Evolutionary conservation across 2,888 invertebrate species (phyloP).

Genomic region (Idaea dimidiata): DNA sequence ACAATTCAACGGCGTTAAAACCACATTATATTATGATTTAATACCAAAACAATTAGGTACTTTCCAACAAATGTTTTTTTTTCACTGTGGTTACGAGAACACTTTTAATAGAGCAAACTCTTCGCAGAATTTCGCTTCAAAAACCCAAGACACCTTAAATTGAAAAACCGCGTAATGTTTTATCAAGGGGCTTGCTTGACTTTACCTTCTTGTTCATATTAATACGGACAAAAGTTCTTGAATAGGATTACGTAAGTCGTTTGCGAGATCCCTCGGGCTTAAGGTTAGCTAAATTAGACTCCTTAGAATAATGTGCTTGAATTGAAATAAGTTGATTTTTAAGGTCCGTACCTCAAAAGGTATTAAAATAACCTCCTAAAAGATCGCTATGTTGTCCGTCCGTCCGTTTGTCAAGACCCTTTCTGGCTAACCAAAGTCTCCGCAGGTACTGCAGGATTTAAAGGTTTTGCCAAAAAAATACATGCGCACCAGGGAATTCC

Average conservation of each 20-base stretch:
- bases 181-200: background rate
- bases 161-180: background rate
- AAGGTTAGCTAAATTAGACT: background rate
- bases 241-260: slow-evolving; percentile 1
- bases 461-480: no score
- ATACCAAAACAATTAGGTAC: no score
- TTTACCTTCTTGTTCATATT: background rate
- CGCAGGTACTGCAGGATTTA: no score
- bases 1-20: no score
- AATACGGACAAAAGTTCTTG: background rate
- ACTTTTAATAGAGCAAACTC: background rate
- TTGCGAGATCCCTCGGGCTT: background rate
- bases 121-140: background rate
- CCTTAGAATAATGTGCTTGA: background rate
- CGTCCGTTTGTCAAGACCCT: no score
- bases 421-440: no score
- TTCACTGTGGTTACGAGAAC: background rate
- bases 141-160: background rate
- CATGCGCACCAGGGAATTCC: no score
- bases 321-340: background rate
- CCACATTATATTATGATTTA: background rate
- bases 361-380: background rate
- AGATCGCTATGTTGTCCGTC: no score
- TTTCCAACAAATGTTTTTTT: no score
- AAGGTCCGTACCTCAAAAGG: no score